Conservation (phyloP, 1,140 invertebrate species). For the Cydia strobilella region DNA sequence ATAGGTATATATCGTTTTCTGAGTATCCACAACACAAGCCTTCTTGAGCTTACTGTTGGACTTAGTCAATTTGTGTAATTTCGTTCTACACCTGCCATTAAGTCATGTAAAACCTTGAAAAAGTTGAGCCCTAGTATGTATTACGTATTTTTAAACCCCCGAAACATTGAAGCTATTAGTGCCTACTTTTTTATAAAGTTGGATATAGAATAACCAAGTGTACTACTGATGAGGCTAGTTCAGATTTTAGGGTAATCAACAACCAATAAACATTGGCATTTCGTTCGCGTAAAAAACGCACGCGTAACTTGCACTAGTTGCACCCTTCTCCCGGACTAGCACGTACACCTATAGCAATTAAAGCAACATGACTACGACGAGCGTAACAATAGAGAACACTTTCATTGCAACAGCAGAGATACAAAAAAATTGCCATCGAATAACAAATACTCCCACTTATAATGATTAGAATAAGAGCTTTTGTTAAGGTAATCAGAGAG, state of each 20-base stretch:
- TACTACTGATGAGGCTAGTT: background rate
- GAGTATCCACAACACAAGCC: too few relatives aligned
- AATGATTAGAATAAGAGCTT: slow-evolving; percentile 30
- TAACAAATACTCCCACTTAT: slow-evolving; percentile 32
- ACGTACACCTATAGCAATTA: slow-evolving; percentile 21
- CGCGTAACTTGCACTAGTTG: background rate
- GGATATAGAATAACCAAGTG: too few relatives aligned
- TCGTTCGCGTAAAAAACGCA: background rate
- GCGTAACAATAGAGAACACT: slow-evolving; percentile 13
- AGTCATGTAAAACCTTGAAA: too few relatives aligned
- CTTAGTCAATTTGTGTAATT: too few relatives aligned
- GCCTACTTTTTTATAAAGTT: too few relatives aligned
- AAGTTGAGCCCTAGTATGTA: too few relatives aligned
- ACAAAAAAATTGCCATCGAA: slow-evolving; percentile 37
- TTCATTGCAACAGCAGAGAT: slow-evolving; percentile 27
- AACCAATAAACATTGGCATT: background rate
- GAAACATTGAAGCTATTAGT: background rate
- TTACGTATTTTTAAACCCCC: too few relatives aligned
- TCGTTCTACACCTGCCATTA: too few relatives aligned
- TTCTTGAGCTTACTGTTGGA: too few relatives aligned
- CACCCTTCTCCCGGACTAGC: slow-evolving; percentile 1
- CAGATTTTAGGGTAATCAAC: background rate
- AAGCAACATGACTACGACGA: slow-evolving; percentile 20
- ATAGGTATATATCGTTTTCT: too few relatives aligned
- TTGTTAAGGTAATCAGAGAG: slow-evolving; percentile 38